Conservation (phyloP, 2,888 invertebrate species). For the Hyalella azteca region DNA sequence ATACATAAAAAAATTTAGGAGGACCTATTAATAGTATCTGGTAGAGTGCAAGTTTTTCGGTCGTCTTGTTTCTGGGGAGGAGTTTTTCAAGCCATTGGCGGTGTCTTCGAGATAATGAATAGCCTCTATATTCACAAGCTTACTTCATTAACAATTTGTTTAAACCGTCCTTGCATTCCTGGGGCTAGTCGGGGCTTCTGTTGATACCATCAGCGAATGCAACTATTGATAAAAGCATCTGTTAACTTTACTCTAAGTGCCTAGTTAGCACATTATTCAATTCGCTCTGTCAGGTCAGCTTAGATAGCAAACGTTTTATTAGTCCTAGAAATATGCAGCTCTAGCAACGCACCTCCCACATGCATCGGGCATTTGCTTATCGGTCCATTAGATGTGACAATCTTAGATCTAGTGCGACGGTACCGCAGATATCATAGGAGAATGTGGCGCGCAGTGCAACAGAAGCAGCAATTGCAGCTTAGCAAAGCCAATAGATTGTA, state of each 20-base stretch:
- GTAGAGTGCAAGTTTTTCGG: too few relatives aligned
- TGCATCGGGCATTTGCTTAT: conserved; percentile 23
- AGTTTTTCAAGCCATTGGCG: conserved; percentile 1
- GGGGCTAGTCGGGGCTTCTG: conserved; percentile 32
- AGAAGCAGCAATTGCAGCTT: too few relatives aligned
- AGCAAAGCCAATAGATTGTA: too few relatives aligned
- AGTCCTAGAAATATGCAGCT: not conserved
- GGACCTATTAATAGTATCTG: too few relatives aligned
- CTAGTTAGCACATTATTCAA: conserved; percentile 24
- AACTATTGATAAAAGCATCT: conserved; percentile 34
- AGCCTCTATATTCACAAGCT: conserved; percentile 23
- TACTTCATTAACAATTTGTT: conserved; percentile 37
- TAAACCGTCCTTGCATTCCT: conserved; percentile 6
- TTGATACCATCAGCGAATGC: conserved; percentile 36
- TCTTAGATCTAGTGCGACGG: not conserved
- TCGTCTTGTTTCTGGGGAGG: too few relatives aligned
- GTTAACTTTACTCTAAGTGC: conserved; percentile 30
- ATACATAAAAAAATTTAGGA: too few relatives aligned
- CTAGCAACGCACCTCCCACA: conserved; percentile 3
- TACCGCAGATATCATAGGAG: conserved; percentile 7
- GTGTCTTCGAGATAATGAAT: conserved; percentile 23
- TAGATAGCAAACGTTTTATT: conserved; percentile 24
- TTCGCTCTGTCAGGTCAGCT: not conserved
- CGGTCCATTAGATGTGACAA: not conserved
- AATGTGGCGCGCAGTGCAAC: too few relatives aligned